phyloP scores from a whole-genome alignment of 2,113 vertebrate genomes.

The Anarrhichthys ocellatus region DNA sequence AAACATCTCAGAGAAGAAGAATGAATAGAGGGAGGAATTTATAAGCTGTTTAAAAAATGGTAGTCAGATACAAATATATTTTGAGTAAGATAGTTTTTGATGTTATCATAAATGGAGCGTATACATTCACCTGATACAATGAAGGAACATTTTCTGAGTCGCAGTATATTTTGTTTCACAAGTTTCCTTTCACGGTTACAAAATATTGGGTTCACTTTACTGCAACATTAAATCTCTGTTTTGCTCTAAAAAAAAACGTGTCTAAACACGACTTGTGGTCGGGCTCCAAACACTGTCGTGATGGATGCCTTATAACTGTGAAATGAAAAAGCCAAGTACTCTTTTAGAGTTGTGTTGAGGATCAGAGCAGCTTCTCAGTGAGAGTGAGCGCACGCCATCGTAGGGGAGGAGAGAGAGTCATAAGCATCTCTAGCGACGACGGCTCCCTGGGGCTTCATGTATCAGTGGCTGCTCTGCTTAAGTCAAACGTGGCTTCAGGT shows the following conservation, averaged over 20 bases:
- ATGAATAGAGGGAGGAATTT: conserved; percentile 10
- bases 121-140: background rate
- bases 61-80: conserved; percentile 5
- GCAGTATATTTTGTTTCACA: background rate
- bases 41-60: conserved; percentile 6
- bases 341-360: background rate
- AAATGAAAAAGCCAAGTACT: background rate
- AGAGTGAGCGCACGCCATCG: background rate
- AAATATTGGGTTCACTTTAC: background rate
- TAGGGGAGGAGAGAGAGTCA: conserved; percentile 1
- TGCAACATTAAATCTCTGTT: background rate
- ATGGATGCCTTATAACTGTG: background rate
- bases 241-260: background rate
- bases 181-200: background rate
- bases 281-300: background rate
- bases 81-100: conserved; percentile 11
- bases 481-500: conserved; percentile 36
- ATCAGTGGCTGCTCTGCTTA: conserved; percentile 31
- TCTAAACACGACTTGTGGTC: background rate
- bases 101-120: background rate
- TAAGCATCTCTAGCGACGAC: conserved; percentile 7
- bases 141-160: background rate
- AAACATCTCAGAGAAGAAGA: conserved; percentile 8
- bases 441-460: conserved; percentile 24
- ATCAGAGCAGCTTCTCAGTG: background rate